Evolutionary conservation across 2,888 invertebrate species (phyloP).

Genomic region (Macrosiphum euphorbiae): DNA sequence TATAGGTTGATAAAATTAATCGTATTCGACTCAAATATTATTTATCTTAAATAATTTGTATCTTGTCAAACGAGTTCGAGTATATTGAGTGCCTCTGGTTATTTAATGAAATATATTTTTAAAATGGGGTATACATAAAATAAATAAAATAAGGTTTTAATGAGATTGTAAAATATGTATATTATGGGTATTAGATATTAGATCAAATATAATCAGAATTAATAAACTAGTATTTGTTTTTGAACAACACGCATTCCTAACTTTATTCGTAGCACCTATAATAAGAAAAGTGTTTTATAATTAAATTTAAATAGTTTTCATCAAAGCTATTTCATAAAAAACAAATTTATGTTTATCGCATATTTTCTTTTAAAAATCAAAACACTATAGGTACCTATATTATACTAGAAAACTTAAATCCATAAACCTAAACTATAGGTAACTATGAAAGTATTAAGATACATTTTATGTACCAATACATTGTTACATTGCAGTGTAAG

Average conservation of each 20-base stretch:
- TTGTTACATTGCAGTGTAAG: not conserved
- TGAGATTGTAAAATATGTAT: not conserved
- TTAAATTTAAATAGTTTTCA: not conserved
- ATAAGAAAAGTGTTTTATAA: not conserved
- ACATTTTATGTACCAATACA: not conserved
- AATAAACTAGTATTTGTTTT: not conserved
- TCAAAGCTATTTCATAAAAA: not conserved
- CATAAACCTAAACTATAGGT: not conserved
- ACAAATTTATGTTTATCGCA: not conserved
- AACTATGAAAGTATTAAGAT: not conserved
- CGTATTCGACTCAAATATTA: not conserved
- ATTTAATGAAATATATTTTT: slow-evolving; percentile 24
- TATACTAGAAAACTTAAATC: too few species aligned
- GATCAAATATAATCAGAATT: not conserved
- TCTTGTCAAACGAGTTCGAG: slow-evolving; percentile 11
- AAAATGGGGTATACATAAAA: not conserved
- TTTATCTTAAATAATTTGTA: not conserved
- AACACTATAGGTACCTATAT: not conserved
- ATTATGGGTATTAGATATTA: not conserved
- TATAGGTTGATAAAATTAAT: not conserved
- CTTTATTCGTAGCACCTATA: not conserved
- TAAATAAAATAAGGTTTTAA: not conserved
- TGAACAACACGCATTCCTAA: not conserved
- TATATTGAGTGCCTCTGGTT: not conserved
- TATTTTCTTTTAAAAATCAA: not conserved